A percentile compares a stretch with the other conserved stretches of the same genome.
Evolutionary conservation across 2,113 vertebrate species (phyloP).

Genomic region (Platichthys flesus): DNA sequence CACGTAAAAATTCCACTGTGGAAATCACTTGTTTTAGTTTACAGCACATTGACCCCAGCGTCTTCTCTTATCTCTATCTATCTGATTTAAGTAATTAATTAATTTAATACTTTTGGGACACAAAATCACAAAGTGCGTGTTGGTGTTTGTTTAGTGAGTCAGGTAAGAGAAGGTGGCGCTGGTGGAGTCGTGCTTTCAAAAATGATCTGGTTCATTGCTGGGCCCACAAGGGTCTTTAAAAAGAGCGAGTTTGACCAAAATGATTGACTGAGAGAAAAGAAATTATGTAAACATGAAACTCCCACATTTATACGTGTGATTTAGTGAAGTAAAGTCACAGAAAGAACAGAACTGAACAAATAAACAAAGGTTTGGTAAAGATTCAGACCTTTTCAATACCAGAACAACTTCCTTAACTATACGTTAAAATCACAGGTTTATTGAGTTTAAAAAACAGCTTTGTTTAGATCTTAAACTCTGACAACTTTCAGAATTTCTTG

Average conservation of each 20-base stretch:
- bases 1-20: too few species aligned
- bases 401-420: too few species aligned
- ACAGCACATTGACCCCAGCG: too few species aligned
- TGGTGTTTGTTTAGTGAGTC: constrained; percentile 66
- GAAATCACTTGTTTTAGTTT: too few species aligned
- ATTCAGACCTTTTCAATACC: too few species aligned
- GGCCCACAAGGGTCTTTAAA: constrained; percentile 34
- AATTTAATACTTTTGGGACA: not conserved
- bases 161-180: constrained; percentile 65
- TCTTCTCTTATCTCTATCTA: too few species aligned
- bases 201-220: constrained; percentile 42
- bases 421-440: not conserved
- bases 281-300: constrained; percentile 52
- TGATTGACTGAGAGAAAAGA: constrained; percentile 28
- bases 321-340: constrained; percentile 12
- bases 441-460: not conserved
- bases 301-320: constrained; percentile 47
- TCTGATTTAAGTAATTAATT: too few species aligned
- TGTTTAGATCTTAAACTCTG: not conserved
- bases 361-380: too few species aligned
- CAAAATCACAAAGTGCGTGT: constrained; percentile 29
- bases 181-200: constrained; percentile 65
- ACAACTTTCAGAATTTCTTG: too few species aligned
- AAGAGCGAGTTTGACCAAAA: constrained; percentile 36
- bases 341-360: not conserved